phyloP scores from a whole-genome alignment of 2,113 vertebrate species.

The Falcunculus frontatus region DNA sequence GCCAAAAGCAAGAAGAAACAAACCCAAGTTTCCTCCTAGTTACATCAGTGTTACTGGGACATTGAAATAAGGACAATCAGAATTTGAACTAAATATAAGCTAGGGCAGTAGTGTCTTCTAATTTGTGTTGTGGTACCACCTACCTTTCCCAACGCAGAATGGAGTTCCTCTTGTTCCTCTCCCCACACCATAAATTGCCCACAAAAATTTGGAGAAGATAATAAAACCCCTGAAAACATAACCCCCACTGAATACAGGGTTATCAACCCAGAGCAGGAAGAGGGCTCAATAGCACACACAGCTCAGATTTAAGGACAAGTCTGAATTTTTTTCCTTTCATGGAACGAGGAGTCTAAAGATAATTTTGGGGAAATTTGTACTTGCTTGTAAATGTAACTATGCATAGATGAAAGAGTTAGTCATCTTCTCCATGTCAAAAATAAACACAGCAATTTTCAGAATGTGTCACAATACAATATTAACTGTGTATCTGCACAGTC shows the following conservation, averaged over 20 bases:
- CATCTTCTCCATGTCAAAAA: conserved; percentile 54
- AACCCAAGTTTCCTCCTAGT: neutral
- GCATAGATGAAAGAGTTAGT: conserved; percentile 50
- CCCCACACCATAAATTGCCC: neutral
- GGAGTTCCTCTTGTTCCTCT: neutral
- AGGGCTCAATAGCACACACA: fast-evolving
- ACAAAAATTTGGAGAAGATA: neutral
- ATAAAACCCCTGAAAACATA: neutral
- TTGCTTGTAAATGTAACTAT: conserved; percentile 21
- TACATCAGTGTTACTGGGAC: neutral
- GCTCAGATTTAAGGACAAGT: neutral
- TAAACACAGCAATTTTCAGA: conserved; percentile 46
- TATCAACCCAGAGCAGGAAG: neutral
- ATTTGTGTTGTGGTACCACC: neutral
- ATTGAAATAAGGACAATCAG: neutral
- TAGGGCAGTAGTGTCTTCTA: neutral
- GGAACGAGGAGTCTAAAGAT: neutral
- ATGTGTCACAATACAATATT: conserved; percentile 52
- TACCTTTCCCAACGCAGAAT: neutral
- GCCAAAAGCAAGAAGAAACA: neutral
- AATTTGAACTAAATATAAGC: neutral
- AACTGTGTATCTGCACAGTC: neutral
- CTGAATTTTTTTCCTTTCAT: conserved; percentile 40
- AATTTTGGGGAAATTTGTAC: conserved; percentile 40
- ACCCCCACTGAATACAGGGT: neutral